Conservation (phyloP, 2,113 vertebrate species). For the Saimiri boliviensis region DNA sequence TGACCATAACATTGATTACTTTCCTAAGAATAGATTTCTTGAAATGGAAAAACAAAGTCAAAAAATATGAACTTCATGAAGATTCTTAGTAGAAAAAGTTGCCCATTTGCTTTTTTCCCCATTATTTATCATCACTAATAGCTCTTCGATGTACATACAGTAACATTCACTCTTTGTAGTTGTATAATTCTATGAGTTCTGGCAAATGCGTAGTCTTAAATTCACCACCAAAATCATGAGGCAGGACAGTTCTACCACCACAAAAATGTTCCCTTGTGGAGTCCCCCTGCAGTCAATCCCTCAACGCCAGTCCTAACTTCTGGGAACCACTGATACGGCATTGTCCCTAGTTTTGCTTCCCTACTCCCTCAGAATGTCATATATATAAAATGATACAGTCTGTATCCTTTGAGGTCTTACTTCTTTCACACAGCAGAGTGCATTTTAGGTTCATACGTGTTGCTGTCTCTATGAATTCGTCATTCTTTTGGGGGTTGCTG, state of each 20-base stretch:
- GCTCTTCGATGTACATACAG: background rate
- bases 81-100: background rate
- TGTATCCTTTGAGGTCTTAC: background rate
- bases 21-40: conserved; percentile 3
- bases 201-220: background rate
- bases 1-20: background rate
- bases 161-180: background rate
- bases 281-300: background rate
- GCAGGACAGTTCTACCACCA: background rate
- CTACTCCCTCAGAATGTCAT: background rate
- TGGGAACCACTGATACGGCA: background rate
- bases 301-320: background rate
- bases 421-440: background rate
- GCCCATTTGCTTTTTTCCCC: background rate
- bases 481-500: background rate
- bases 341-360: background rate
- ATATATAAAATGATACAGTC: background rate
- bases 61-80: background rate
- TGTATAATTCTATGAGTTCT: background rate
- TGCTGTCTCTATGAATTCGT: background rate
- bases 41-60: conserved; percentile 24
- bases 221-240: background rate
- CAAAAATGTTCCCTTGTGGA: background rate
- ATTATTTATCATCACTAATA: background rate
- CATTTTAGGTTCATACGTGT: background rate